Conservation (phyloP, 2,113 vertebrate genomes). For the Penelope pileata region DNA sequence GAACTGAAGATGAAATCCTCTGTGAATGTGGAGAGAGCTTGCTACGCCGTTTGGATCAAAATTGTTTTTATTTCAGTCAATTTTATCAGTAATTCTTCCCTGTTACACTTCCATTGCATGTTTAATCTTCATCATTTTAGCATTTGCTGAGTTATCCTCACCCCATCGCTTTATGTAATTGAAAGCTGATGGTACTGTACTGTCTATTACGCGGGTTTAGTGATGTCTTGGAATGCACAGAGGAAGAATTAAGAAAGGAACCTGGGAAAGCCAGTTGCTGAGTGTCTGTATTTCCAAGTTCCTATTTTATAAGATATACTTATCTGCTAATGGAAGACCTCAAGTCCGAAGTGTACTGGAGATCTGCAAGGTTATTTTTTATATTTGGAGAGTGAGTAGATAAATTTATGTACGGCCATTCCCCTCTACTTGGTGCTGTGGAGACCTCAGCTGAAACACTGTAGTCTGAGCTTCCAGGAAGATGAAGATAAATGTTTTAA, state of each 20-base stretch:
- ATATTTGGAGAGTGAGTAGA: conserved; percentile 44
- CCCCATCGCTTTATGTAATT: not conserved
- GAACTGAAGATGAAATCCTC: not conserved
- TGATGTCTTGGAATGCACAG: not conserved
- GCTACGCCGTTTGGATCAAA: not conserved
- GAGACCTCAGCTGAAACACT: not conserved
- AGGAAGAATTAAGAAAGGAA: not conserved
- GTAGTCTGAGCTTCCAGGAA: not conserved
- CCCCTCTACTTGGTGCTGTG: not conserved
- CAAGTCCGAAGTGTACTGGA: not conserved
- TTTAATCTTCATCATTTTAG: not conserved
- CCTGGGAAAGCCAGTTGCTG: not conserved
- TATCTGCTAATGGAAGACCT: not conserved
- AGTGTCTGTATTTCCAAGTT: not conserved
- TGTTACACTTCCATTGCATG: not conserved
- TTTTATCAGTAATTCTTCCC: not conserved
- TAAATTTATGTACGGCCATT: not conserved
- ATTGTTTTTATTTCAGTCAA: not conserved
- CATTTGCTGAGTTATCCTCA: not conserved
- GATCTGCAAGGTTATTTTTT: not conserved
- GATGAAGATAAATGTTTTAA: not conserved
- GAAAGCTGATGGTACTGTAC: not conserved
- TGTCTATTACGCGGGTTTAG: not conserved
- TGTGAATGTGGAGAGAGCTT: not conserved
- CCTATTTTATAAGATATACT: not conserved